Evolutionary conservation across 2,797 vertebrate species (phyloP).

Genomic region (Anolis apletophallus): DNA sequence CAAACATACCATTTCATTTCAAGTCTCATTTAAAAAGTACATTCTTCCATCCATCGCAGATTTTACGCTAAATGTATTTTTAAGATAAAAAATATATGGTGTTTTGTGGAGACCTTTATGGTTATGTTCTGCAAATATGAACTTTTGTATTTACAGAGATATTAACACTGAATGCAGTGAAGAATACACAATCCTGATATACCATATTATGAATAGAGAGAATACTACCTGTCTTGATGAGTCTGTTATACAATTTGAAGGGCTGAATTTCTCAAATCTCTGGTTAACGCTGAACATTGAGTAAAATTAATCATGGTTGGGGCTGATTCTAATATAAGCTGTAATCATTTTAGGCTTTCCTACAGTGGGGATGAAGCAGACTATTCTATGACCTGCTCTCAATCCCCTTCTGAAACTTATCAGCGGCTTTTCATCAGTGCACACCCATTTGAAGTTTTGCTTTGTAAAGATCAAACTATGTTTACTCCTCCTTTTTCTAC

Average conservation of each 20-base stretch:
- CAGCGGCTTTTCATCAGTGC: not conserved
- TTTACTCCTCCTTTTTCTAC: not conserved
- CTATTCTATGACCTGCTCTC: not conserved
- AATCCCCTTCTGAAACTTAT: not conserved
- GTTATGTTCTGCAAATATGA: not conserved
- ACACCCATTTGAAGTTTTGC: not conserved
- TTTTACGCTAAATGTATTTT: not conserved
- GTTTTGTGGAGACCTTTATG: not conserved
- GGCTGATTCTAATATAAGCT: not conserved
- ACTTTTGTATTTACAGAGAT: not conserved
- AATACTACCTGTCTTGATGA: not conserved
- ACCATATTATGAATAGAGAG: not conserved
- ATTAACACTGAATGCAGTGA: conserved; percentile 2
- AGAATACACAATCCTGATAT: rapidly evolving
- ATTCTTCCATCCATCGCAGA: conserved; percentile 10
- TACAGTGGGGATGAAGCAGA: not conserved
- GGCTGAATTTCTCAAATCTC: not conserved
- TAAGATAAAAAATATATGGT: not conserved
- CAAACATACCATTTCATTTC: not conserved
- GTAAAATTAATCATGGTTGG: not conserved
- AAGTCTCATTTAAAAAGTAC: not conserved
- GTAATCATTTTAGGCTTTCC: not conserved
- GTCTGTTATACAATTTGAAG: not conserved
- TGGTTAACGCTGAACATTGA: not conserved
- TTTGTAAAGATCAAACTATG: not conserved